Evolutionary conservation across 1,140 invertebrate genomes (phyloP), one percentile per base, ranked within the genome.

Genomic region (Marisa cornuarietis): DNA sequence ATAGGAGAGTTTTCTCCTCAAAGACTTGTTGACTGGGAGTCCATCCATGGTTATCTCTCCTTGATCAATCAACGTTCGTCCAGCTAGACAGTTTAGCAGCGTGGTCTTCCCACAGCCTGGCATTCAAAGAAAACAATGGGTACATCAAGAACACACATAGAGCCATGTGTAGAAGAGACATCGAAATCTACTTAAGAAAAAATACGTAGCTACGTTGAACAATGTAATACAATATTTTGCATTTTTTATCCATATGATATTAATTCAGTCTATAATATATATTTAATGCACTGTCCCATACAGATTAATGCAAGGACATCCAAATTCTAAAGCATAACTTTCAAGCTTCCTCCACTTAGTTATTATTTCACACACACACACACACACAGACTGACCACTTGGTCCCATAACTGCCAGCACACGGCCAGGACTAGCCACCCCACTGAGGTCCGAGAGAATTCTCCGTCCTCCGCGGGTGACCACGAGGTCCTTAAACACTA

Each of bases 321-420:
- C n/a, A n/a, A 58, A 58, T 18, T 14, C 54, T 42, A 42, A 42
- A 42, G 31, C 31, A 42, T 42, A 42, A 6, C 31, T 42, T 42
- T 42, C 31, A 42, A 42, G 31, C 31, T 42, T 42, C 31, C 31
- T 42, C 31, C 31, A 42, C 31, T 42, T 42, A 42, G 2, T 42
- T 42, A n/a, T n/a, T n/a, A n/a, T n/a, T n/a, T n/a, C n/a, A 66
- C 58, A 69, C 51, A 52, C 54, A 62, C 58, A 26, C 69, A 63
- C 24, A 63, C 2, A 63, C 42, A 71, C 24, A 10, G 42, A 84
- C 84, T 90, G 90, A 94, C 95, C 95, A 86, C 94, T 95, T 18
- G 95, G 95, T 83, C 95, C 96, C 95, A 96, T 96, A 24, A 96
- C 94, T 80, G 95, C 95, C 80, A 96, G 90, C 58, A 96, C 91